A percentile compares a stretch with the other conserved stretches of the same genome.
Evolutionary conservation across 2,113 vertebrate species (phyloP).

Genomic region (Helogale parvula): DNA sequence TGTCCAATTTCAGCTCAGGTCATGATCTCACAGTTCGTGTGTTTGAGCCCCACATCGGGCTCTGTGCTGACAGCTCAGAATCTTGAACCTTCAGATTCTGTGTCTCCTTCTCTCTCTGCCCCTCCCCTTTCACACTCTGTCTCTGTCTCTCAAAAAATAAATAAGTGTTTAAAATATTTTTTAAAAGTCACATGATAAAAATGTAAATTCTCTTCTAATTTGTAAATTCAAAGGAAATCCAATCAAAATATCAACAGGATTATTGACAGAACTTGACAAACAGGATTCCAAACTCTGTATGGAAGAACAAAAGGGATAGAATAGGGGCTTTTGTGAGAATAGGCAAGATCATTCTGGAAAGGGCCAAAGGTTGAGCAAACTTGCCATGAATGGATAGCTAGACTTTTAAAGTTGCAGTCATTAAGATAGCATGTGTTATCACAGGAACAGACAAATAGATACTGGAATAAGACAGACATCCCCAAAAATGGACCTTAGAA

Average conservation of each 20-base stretch:
- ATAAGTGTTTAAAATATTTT: no score
- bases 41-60: no score
- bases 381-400: neutral
- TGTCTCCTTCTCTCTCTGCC: no score
- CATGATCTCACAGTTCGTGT: no score
- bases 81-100: no score
- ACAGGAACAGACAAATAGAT: neutral
- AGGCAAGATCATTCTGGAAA: neutral
- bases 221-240: conserved; percentile 39
- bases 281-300: neutral
- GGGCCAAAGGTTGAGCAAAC: neutral
- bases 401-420: neutral
- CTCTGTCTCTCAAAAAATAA: no score
- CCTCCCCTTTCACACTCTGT: no score
- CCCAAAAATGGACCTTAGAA: neutral
- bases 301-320: neutral
- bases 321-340: neutral
- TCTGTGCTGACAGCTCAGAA: no score
- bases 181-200: conserved; percentile 8
- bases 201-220: neutral
- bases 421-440: neutral
- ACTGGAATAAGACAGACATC: neutral
- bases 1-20: no score
- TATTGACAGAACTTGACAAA: neutral
- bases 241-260: neutral